These are phyloP conservation scores for Hartigia nigra DNA, from an alignment of 2,888 invertebrate genomes.

Conservation along the genomic window DNA sequence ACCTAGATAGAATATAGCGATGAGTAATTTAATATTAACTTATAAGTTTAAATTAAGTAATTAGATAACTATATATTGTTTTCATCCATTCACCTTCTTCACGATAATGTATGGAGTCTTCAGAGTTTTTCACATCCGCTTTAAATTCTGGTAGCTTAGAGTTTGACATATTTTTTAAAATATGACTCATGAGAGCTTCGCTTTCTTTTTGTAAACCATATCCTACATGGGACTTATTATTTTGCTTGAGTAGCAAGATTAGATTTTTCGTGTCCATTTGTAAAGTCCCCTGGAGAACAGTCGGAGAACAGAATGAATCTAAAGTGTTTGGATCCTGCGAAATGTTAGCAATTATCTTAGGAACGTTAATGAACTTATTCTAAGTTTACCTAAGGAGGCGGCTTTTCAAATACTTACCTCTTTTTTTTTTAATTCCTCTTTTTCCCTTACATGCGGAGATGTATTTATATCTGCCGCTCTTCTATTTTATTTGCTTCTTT, in stretches of 20 bases:
- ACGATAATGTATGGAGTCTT: slow-evolving; percentile 52
- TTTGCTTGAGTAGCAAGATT: slow-evolving; percentile 53
- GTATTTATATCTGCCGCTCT: not conserved
- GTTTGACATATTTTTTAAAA: slow-evolving; percentile 59
- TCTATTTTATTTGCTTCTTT: not conserved
- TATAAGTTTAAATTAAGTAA: not conserved
- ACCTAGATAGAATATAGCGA: slow-evolving; percentile 36
- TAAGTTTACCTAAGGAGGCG: not conserved
- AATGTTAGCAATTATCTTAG: not conserved
- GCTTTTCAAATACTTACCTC: not conserved
- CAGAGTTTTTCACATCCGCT: slow-evolving; percentile 51
- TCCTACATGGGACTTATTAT: slow-evolving; percentile 50
- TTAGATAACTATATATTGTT: not conserved
- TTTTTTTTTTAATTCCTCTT: not conserved
- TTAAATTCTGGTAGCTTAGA: slow-evolving; percentile 52
- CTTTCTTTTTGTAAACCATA: slow-evolving; percentile 61
- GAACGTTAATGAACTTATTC: not conserved
- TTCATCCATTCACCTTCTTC: slow-evolving; percentile 53
- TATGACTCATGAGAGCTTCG: slow-evolving; percentile 55
- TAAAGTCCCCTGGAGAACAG: not conserved
- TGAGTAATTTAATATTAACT: not conserved
- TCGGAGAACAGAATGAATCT: not conserved
- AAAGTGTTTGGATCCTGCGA: not conserved
- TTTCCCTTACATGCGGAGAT: not conserved
- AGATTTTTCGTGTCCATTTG: slow-evolving; percentile 57